Base-by-base conservation (phyloP, 2,113 vertebrate species). In the Herpailurus yagouaroundi region DNA sequence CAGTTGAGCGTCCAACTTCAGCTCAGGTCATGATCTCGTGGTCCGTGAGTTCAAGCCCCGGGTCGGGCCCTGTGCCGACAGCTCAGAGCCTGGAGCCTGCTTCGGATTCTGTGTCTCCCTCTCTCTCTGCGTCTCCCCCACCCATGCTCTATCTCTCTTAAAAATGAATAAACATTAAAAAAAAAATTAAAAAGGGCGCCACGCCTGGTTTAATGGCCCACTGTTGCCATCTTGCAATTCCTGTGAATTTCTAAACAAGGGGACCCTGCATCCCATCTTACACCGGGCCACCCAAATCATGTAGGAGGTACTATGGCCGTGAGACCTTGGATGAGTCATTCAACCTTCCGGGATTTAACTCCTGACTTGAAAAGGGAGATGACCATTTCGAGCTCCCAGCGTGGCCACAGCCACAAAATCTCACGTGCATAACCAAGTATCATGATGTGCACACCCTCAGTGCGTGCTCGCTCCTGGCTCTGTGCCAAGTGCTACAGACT, bases 171-270 rank as follows among this genome's bases (percentile, higher is more conserved):
- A 45, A 45, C 45, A 45, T 45, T 45, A 45, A 45, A 45, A 45
- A 45, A 45, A 45, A n/a, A n/a, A n/a, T n/a, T n/a, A 45, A 45
- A 1, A 45, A 45, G 7, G 45, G 45, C 1, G 1, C 45, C 2
- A 4, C 0, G 1, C 16, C 1, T 50, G 23, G 13, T 33, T 27
- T 45, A 16, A 21, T 1, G 19, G 25, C 7, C 52, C 4, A 7
- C 50, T 85, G 21, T n/a, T 60, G 48, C 27, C 21, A 3, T 50
- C n/a, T 76, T 19, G 68, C n/a, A 63, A 33, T 41, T 33, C 64
- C 55, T 33, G 52, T 52, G 57, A 29, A 5, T 38, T 73, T 89
- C 71, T 71, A 25, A 86, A 63, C 19, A 55, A 19, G 33, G 33
- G n/a, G 9, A 21, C 45, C 25, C 45, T 0, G 2, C 5, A 3